Conservation (phyloP, 2,888 invertebrate species). For the Apamea sordens region DNA sequence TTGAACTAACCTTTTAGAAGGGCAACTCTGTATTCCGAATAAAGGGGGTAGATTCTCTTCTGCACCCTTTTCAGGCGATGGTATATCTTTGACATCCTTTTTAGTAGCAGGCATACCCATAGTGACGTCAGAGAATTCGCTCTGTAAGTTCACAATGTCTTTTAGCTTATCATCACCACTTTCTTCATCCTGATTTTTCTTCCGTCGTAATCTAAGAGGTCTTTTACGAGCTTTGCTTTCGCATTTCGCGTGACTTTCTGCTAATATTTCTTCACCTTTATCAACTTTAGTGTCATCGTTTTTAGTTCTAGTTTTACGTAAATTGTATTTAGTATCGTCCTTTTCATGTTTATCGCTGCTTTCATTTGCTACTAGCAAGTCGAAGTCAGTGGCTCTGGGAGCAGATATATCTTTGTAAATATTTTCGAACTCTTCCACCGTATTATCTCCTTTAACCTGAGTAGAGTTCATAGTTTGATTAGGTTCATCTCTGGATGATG, state of each 20-base stretch:
- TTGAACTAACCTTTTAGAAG: conserved; percentile 81
- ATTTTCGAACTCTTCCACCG: conserved; percentile 83
- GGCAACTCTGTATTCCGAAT: conserved; percentile 82
- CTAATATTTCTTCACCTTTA: conserved; percentile 59
- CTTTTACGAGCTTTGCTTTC: conserved; percentile 73
- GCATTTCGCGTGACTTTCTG: conserved; percentile 73
- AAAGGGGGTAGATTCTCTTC: conserved; percentile 80
- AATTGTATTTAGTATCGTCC: conserved; percentile 76
- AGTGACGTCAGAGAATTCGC: conserved; percentile 84
- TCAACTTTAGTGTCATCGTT: conserved; percentile 53
- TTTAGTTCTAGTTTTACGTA: conserved; percentile 70
- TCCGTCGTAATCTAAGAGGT: conserved; percentile 77
- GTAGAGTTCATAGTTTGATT: conserved; percentile 55
- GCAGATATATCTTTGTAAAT: conserved; percentile 81
- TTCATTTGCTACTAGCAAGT: conserved; percentile 70
- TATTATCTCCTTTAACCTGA: conserved; percentile 69
- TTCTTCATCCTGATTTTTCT: conserved; percentile 73
- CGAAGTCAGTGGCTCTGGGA: conserved; percentile 84
- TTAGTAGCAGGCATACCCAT: conserved; percentile 77
- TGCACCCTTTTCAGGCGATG: conserved; percentile 79
- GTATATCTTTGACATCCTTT: conserved; percentile 79
- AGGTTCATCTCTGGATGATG: conserved; percentile 51
- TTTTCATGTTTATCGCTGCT: conserved; percentile 41
- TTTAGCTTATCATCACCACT: conserved; percentile 75
- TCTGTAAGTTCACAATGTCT: conserved; percentile 83